These are phyloP conservation scores for Protonibea diacanthus DNA, from an alignment of 2,797 vertebrate species.

Conservation along the genomic window DNA sequence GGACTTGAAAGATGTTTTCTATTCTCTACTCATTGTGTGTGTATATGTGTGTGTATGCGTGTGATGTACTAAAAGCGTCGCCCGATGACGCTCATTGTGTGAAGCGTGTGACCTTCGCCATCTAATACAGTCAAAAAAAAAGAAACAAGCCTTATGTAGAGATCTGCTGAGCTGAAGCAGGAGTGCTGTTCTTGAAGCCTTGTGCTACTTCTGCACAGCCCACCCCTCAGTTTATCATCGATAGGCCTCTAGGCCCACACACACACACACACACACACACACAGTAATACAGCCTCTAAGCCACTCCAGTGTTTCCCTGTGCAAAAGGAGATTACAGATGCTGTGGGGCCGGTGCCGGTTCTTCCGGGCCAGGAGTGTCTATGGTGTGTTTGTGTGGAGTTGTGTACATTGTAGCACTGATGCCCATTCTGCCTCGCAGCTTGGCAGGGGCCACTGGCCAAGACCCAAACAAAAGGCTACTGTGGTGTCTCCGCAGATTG, in stretches of 20 bases:
- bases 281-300: constrained; percentile 72
- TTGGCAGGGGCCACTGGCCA: constrained; percentile 76
- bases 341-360: constrained; percentile 79
- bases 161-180: constrained; percentile 52
- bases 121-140: constrained; percentile 45
- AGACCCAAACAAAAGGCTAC: constrained; percentile 80
- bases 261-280: constrained; percentile 21
- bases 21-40: constrained; percentile 28
- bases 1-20: constrained; percentile 49
- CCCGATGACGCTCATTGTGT: constrained; percentile 61
- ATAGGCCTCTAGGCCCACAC: constrained; percentile 44
- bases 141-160: constrained; percentile 53
- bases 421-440: constrained; percentile 73
- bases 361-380: constrained; percentile 66
- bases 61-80: constrained; percentile 64
- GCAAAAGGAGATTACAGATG: constrained; percentile 87
- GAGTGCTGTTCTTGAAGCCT: constrained; percentile 56
- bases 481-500: constrained; percentile 77
- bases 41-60: background rate
- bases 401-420: constrained; percentile 66
- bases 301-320: constrained; percentile 84
- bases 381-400: constrained; percentile 26
- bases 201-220: constrained; percentile 51
- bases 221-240: constrained; percentile 45
- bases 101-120: constrained; percentile 50